phyloP scores from a whole-genome alignment of 2,113 vertebrate genomes.

The Zosterops borbonicus region DNA sequence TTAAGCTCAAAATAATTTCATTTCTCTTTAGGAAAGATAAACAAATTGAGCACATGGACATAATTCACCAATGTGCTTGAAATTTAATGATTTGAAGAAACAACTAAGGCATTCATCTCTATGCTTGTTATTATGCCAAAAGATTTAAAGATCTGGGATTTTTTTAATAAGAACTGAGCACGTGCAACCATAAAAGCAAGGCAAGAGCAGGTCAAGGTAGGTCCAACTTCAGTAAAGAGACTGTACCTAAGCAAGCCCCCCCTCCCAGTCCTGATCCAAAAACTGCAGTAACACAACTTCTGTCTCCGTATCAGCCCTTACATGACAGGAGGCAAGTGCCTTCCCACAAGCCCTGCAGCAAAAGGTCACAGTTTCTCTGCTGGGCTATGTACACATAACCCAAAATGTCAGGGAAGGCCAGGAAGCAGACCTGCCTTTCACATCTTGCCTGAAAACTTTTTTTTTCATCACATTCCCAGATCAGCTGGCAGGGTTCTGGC shows the following conservation, averaged over 20 bases:
- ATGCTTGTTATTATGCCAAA: background rate
- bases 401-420: background rate
- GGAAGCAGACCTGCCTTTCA: background rate
- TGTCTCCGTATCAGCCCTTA: background rate
- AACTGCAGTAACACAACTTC: background rate
- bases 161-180: background rate
- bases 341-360: background rate
- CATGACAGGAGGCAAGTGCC: background rate
- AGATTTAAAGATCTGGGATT: background rate
- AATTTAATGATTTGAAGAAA: background rate
- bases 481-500: background rate
- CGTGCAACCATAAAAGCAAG: background rate
- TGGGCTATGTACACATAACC: fast-evolving
- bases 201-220: background rate
- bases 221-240: background rate
- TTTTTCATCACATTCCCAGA: background rate
- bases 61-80: background rate
- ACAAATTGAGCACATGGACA: background rate
- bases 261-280: background rate
- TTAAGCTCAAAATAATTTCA: background rate
- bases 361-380: background rate
- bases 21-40: background rate
- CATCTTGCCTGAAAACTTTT: background rate
- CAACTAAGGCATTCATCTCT: background rate
- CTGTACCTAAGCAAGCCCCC: background rate